These are phyloP conservation scores for Myotis planiceps DNA, from an alignment of 2,797 vertebrate genomes.

Conservation along the genomic window DNA sequence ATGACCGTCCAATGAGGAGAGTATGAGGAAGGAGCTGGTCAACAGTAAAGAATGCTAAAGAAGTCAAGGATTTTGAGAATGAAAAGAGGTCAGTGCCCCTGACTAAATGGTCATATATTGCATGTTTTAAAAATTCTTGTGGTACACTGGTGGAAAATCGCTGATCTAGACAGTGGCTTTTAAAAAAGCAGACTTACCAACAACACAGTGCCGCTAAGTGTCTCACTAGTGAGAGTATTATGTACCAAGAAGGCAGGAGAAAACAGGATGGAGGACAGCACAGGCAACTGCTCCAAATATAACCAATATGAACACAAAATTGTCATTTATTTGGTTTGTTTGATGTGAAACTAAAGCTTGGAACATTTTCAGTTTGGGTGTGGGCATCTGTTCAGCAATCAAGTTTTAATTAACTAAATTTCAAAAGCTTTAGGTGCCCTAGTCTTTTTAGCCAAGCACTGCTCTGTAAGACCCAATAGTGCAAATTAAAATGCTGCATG, in stretches of 20 bases:
- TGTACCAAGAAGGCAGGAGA: neutral
- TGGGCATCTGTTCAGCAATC: neutral
- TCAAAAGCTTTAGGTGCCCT: neutral
- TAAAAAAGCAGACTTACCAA: neutral
- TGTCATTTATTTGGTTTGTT: neutral
- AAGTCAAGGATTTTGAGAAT: too few species aligned
- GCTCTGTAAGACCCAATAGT: neutral
- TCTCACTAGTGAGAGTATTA: neutral
- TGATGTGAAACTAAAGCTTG: slow-evolving; percentile 17
- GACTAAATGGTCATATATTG: neutral
- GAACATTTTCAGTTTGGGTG: neutral
- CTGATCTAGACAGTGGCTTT: neutral
- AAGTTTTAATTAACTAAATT: neutral
- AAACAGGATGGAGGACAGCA: neutral
- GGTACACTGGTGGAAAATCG: neutral
- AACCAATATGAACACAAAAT: neutral
- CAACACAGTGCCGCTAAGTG: neutral
- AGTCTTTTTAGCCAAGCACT: neutral
- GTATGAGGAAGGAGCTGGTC: too few species aligned
- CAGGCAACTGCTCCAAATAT: neutral
- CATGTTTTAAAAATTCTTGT: neutral
- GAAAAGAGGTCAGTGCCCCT: neutral
- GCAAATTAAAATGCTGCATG: neutral
- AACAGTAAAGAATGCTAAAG: too few species aligned
- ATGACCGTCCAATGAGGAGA: too few species aligned